phyloP scores from a whole-genome alignment of 2,113 vertebrate species.

The Dromaius novaehollandiae region DNA sequence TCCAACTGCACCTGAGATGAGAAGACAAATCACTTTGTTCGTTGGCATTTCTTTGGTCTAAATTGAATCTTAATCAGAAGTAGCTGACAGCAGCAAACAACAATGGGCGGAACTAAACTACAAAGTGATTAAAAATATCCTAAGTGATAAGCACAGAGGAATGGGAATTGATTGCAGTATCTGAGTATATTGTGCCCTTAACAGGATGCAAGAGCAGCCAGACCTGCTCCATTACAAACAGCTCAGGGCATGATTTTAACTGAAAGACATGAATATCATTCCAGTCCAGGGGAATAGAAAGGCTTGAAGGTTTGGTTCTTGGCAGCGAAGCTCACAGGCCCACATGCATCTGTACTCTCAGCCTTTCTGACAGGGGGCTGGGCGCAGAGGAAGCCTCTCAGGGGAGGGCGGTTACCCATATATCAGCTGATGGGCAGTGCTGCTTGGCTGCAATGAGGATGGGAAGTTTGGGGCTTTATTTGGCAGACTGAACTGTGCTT shows the following conservation, averaged over 20 bases:
- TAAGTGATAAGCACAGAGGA: background rate
- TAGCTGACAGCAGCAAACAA: background rate
- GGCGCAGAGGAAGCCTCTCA: no score
- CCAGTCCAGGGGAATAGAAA: no score
- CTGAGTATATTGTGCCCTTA: background rate
- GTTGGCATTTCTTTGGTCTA: background rate
- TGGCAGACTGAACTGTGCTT: background rate
- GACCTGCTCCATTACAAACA: background rate
- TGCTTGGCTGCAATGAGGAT: no score
- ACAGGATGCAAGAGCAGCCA: background rate
- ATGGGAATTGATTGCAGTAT: background rate
- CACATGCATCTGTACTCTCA: no score
- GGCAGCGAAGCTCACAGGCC: no score
- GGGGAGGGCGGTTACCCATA: no score
- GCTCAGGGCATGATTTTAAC: background rate
- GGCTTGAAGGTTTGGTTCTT: no score
- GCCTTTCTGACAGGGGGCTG: no score
- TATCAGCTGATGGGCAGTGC: no score
- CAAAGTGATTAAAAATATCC: background rate
- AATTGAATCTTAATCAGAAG: background rate
- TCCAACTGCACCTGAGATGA: background rate
- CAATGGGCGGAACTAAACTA: background rate
- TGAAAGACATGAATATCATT: no score
- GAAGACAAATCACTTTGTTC: background rate
- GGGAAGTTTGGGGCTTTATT: accelerated